Base-by-base conservation (phyloP, 2,113 vertebrate genomes). In the Elaphurus davidianus region DNA sequence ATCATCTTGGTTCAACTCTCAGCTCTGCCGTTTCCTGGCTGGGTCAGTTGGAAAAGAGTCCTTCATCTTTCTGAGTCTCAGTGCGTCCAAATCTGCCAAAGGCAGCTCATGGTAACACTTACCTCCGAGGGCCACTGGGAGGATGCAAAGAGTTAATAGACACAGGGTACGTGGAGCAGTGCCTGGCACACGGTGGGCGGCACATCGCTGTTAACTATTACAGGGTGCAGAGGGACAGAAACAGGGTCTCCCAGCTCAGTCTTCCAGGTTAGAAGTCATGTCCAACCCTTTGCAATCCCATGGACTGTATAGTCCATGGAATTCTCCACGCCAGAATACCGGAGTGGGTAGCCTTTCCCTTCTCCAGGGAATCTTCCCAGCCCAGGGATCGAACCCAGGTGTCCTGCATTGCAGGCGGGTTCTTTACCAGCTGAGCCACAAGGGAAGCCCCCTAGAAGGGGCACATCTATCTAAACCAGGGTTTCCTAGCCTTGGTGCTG, bases 51-150 rank as follows among this genome's bases (percentile, higher is more conserved):
- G 36, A 82, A 5, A 33, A 17, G 28, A 16, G 45, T 33, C 21
- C 28, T 19, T 40, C 30, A 82, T 17, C 13, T 87, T 30, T 33
- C 6, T 10, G 33, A 82, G 81, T 50, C 50, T 57, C 21, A 40
- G 1, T 43, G 30, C 14, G 28, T 74, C 36, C 55, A 45, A 2
- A 5, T 36, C 36, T 33, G 17, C 8, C 45, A 3, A 50, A 47
- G 40, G 36, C 1, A 4, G 36, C 8, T 78, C 27, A 33, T 50
- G 3, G 0, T 52, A 33, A 9, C 4, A 9, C 54, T 60, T 45
- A 6, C 25, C 59, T 74, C 19, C 1, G 5, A 33, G 54, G 52
- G 15, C 59, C 12, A 12, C 11, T 36, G 27, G 54, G 64, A 64
- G 55, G 9, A 7, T 28, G 17, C 10, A 23, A 4, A 30, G 54